Evolutionary conservation across 2,113 vertebrate genomes (phyloP), one percentile per base, ranked within the genome.

Genomic region (Todiramphus chloris): DNA sequence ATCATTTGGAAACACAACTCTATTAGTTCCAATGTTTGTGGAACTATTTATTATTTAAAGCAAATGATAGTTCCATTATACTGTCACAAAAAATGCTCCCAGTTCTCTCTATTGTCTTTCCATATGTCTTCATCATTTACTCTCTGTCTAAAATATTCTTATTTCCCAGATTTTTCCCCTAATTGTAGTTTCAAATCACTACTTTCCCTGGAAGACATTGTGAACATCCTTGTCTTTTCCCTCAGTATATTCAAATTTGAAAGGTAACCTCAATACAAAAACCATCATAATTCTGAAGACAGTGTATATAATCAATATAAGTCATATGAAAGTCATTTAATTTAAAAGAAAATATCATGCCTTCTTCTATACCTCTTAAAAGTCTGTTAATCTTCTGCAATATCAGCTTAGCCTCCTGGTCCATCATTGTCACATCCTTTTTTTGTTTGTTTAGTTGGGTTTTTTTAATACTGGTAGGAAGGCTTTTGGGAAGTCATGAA

Each of bases 31-130:
- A 93, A 33, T 96, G 66, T 94, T 95, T 95, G 89, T 89, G 33
- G 69, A 91, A 91, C 69, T 53, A 94, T 96, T 96, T 93, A 94
- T 96, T 96, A 95, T 84, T 94, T 96, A 95, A 94, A 95, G 39
- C 33, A 89, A 94, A 64, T 33, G 10, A 84, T 37, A 79, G 51
- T 60, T 89, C 43, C 46, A 51, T 78, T 87, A 77, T 41, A 62
- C 11, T 30, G 6, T 66, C 79, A 80, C 33, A 74, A 63, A 80
- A 44, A 50, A 16, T 33, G 27, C 55, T 89, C 37, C 30, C 23
- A 56, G 44, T 37, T 11, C 10, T 67, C 37, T 64, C 11, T 60
- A 13, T 19, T 84, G 12, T 76, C 39, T 87, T 81, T 82, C 8
- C 60, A 44, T 35, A 16, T 8, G 3, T 75, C 39, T 82, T 78